phyloP scores from a whole-genome alignment of 2,797 vertebrate species.

The Coreius guichenoti region DNA sequence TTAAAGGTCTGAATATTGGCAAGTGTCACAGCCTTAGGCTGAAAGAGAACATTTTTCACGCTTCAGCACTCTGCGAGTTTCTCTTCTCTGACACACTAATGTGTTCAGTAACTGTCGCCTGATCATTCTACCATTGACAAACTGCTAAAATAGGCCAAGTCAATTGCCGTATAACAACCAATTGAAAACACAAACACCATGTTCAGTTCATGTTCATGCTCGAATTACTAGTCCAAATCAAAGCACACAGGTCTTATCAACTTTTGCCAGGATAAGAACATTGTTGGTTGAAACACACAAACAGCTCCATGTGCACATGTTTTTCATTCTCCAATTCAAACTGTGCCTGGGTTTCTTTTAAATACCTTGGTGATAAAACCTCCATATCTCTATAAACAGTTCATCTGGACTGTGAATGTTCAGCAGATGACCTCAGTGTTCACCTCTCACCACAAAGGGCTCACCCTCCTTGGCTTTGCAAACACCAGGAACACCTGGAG shows the following conservation, averaged over 20 bases:
- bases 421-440: slow-evolving; percentile 13
- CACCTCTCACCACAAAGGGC: neutral
- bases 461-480: slow-evolving; percentile 15
- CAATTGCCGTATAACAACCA: neutral
- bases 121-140: neutral
- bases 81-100: neutral
- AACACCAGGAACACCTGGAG: slow-evolving; percentile 32
- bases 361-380: slow-evolving; percentile 32
- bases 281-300: neutral
- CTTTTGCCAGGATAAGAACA: neutral
- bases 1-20: slow-evolving; percentile 1
- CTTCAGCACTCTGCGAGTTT: neutral
- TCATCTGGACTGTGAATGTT: slow-evolving; percentile 28
- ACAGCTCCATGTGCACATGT: neutral
- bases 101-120: slow-evolving; percentile 25
- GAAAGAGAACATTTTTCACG: slow-evolving; percentile 5
- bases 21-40: slow-evolving; percentile 13
- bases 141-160: slow-evolving; percentile 8
- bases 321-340: neutral
- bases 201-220: neutral
- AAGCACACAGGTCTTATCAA: neutral
- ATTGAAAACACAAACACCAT: neutral
- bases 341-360: neutral
- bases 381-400: neutral
- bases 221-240: neutral